Evolutionary conservation across 2,888 invertebrate genomes (phyloP).

Genomic region (Macropis europaea): DNA sequence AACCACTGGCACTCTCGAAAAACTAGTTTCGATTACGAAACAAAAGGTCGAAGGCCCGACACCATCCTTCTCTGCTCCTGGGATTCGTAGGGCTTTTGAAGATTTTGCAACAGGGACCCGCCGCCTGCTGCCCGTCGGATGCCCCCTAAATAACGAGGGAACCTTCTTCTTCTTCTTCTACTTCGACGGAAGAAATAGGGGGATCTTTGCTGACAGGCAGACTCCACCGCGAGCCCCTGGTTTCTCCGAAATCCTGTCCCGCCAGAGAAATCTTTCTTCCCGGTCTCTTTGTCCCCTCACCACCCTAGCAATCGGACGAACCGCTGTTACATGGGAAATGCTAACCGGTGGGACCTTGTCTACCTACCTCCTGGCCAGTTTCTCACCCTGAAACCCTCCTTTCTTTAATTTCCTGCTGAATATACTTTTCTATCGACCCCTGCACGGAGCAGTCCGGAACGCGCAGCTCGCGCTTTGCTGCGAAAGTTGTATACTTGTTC

Average conservation of each 20-base stretch:
- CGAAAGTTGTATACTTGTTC: too few species aligned
- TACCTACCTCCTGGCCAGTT: neutral
- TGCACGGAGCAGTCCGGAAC: too few species aligned
- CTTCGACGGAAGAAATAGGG: neutral
- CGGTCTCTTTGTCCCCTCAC: conserved; percentile 11
- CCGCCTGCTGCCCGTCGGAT: neutral
- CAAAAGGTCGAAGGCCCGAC: conserved; percentile 36
- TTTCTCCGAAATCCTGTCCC: conserved; percentile 50
- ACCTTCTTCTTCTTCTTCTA: too few species aligned
- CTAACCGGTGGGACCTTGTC: neutral
- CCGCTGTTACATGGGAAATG: conserved; percentile 14
- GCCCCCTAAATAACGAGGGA: conserved; percentile 13
- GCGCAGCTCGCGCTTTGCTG: too few species aligned
- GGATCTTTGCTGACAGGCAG: conserved; percentile 22
- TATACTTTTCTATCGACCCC: too few species aligned
- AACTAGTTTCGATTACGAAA: conserved; percentile 56
- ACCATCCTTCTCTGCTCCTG: neutral
- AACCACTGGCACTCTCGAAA: conserved; percentile 7
- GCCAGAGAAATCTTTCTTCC: conserved; percentile 37
- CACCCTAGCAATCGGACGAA: neutral
- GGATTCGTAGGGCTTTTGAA: neutral
- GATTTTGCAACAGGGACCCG: neutral
- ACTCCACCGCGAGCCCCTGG: conserved; percentile 26
- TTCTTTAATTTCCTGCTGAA: too few species aligned
- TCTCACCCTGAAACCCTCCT: too few species aligned